A percentile compares a stretch with the other conserved stretches of the same genome.
These are phyloP conservation scores for Sminthurinus signatus DNA, from an alignment of 1,140 invertebrate species.

Conservation along the genomic window DNA sequence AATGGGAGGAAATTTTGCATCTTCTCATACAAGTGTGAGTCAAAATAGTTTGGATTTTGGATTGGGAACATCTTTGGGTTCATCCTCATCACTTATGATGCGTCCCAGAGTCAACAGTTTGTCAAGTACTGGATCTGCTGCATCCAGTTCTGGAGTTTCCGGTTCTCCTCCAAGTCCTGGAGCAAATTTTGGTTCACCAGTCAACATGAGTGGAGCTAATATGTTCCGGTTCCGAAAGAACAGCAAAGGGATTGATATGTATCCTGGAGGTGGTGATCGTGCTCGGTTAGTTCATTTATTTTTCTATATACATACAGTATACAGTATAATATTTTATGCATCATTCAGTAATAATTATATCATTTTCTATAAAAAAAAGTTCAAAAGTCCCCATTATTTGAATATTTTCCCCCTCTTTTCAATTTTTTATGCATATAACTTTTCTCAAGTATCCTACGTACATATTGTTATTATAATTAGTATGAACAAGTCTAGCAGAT, in stretches of 20 bases:
- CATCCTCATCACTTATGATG: background rate
- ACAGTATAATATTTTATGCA: too few species aligned
- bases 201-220: background rate
- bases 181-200: conserved; percentile 53
- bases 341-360: too few species aligned
- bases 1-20: too few species aligned
- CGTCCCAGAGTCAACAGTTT: conserved; percentile 54
- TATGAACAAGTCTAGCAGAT: too few species aligned
- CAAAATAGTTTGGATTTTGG: conserved; percentile 20
- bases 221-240: conserved; percentile 14
- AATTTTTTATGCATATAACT: too few species aligned
- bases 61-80: conserved; percentile 16
- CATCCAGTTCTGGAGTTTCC: conserved; percentile 49
- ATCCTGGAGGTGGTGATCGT: background rate
- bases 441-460: too few species aligned
- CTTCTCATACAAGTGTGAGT: conserved; percentile 67
- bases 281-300: background rate
- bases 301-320: too few species aligned
- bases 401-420: too few species aligned
- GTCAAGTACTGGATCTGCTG: conserved; percentile 59
- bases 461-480: too few species aligned
- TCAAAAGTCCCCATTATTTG: too few species aligned
- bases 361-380: too few species aligned
- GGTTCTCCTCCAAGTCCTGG: conserved; percentile 44
- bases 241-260: background rate